Base-by-base conservation (phyloP, 2,888 invertebrate genomes). In the Rhodophaea formosa region DNA sequence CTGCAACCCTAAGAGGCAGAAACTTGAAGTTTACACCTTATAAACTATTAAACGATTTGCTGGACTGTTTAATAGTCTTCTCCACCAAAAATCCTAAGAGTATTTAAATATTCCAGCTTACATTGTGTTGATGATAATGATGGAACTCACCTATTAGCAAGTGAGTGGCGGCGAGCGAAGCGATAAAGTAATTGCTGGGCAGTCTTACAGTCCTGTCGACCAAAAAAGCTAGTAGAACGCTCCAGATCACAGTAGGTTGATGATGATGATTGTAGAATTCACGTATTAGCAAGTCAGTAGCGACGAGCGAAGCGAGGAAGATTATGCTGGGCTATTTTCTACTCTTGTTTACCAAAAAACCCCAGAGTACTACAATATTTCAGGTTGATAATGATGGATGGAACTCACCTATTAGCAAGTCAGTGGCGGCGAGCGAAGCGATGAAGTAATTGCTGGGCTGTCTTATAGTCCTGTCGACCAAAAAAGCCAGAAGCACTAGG, bases 391-490 rank as follows among this genome's bases (percentile, higher is more conserved):
- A 23, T 12, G 16, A 17, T 10, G 17, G 10, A 60, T n/a, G n/a
- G 12, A 8, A 74, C 86, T 92, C 87, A 95, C 97, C 99, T 84
- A 99, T 99, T 62, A 99, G 93, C 92, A 99, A 95, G 85, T 99
- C 99, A 8, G 98, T 98, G 58, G 98, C 97, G 51, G 99, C 99
- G 63, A 99, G 93, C 0, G 99, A 99, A 8, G 99, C 99, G 67
- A 99, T 99, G 92, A 99, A 99, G 92, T 99, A 99, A 92, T 99
- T 99, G 85, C 98, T 98, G 30, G 99, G 99, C 80, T 99, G 99
- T 58, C 99, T 92, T 73, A 97, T 97, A 66, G 96, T 96, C 60
- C 98, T 92, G 86, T 98, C 99, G 46, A 99, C 97, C 62, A 98
- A 95, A 86, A 99, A 99, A 49, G 98, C 98, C 69, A 98, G 90